phyloP scores from a whole-genome alignment of 2,888 invertebrate genomes.

The Xestoiulus laeticollis region DNA sequence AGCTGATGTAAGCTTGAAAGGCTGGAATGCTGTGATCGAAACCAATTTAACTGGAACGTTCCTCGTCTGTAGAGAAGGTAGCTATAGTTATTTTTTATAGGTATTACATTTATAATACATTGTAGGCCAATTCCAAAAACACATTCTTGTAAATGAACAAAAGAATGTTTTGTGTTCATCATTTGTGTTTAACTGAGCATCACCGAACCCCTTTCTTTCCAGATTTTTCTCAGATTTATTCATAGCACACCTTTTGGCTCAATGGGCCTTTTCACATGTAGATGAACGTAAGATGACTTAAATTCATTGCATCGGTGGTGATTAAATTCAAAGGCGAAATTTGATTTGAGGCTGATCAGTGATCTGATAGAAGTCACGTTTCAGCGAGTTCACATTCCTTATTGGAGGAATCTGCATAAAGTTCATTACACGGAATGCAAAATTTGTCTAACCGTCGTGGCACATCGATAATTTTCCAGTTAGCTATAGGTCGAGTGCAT shows the following conservation, averaged over 20 bases:
- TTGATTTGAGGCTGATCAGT: background rate
- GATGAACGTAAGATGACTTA: background rate
- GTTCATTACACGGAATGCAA: background rate
- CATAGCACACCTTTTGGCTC: background rate
- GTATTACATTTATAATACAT: background rate
- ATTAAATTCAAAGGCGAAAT: background rate
- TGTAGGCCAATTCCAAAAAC: background rate
- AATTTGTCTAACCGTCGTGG: background rate
- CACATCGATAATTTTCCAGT: background rate
- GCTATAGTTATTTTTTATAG: background rate
- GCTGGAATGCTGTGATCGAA: slow-evolving; percentile 68
- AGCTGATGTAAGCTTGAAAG: slow-evolving; percentile 64
- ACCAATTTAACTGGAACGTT: slow-evolving; percentile 69
- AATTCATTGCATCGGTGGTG: background rate
- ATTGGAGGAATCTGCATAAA: background rate
- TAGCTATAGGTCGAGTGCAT: background rate
- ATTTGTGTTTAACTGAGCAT: background rate
- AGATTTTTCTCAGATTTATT: background rate
- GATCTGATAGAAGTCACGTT: background rate
- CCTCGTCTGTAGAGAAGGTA: slow-evolving; percentile 67
- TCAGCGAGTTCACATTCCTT: background rate
- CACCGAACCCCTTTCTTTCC: background rate
- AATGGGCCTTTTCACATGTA: background rate
- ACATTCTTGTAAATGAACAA: background rate
- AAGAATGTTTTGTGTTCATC: background rate